Evolutionary conservation across 1,140 invertebrate genomes (phyloP).

Genomic region (Orchestia grillus): DNA sequence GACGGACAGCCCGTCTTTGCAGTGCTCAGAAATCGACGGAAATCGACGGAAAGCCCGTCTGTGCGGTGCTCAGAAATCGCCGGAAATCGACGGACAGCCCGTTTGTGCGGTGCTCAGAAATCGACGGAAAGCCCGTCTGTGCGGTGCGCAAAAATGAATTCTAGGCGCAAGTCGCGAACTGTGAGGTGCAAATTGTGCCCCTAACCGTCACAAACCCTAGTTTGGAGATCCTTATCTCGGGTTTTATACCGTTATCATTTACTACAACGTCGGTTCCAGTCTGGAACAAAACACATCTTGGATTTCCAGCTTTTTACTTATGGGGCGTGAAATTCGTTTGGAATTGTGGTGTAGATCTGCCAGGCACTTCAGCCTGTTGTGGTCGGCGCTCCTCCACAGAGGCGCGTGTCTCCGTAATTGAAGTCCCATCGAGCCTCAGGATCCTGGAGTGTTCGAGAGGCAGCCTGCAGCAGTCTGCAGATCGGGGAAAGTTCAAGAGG

Average conservation of each 20-base stretch:
- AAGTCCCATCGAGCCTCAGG: neutral
- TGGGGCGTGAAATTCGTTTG: neutral
- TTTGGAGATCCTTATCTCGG: neutral
- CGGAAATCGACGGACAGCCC: too few species aligned
- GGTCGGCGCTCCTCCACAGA: neutral
- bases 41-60: too few species aligned
- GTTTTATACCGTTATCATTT: neutral
- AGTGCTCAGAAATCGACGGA: too few species aligned
- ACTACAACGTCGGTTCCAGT: neutral
- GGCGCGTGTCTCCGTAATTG: neutral
- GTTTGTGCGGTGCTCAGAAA: too few species aligned
- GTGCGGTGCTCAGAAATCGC: too few species aligned
- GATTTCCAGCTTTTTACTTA: neutral
- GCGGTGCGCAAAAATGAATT: too few species aligned
- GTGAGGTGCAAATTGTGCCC: neutral
- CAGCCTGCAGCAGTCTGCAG: too few species aligned
- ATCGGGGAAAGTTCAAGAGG: too few species aligned
- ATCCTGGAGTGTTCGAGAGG: too few species aligned
- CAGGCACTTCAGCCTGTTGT: neutral
- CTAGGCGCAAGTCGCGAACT: too few species aligned
- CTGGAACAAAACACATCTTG: neutral
- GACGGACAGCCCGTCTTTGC: too few species aligned
- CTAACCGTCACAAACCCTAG: neutral
- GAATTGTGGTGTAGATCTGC: neutral
- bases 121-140: too few species aligned